Base-by-base conservation (phyloP, 2,113 vertebrate species). In the Dinomys branickii region DNA sequence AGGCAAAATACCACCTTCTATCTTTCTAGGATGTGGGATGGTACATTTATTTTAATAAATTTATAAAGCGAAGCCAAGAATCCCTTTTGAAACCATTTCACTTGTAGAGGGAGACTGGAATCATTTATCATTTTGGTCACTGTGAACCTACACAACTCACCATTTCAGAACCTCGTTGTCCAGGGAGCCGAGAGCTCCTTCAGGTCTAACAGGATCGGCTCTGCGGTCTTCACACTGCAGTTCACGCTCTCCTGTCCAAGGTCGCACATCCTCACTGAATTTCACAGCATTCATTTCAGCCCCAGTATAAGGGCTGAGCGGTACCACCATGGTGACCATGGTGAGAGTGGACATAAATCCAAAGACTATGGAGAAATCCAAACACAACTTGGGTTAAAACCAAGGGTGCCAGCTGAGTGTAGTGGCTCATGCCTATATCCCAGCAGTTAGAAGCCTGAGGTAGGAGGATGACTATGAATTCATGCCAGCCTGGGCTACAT, bases 91-190 rank as follows among this genome's bases (percentile, higher is more conserved):
- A 1, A 71, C 1, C 3, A 1, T 59, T 44, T 20, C 20, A 1
- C 38, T 41, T 56, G 52, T 33, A 47, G 24, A 47, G 22, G 26
- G 12, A 47, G 47, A 30, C 16, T 13, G 33, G 44, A 50, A 33
- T 69, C 4, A 54, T 1, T 56, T 8, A 65, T 6, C 10, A 20
- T 17, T 33, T 30, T 54, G 69, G 16, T 77, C 24, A 22, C 14
- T 7, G 14, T 10, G 20, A 85, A 9, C 47, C n/a, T 7, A 0
- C 30, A 63, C 50, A 83, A 99, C 99, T 99, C 97, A 99, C 99
- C 98, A 99, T 95, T 99, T 99, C 97, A 99, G 98, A 89, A 99
- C 98, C 59, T 99, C 99, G 41, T 99, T 98, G 0, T 99, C 99
- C 97, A 99, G 99, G 30, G 98, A 99, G 38, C 98, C 98, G 61